Base-by-base conservation (phyloP, 2,888 invertebrate species). In the Macrosoma leucophasiata region DNA sequence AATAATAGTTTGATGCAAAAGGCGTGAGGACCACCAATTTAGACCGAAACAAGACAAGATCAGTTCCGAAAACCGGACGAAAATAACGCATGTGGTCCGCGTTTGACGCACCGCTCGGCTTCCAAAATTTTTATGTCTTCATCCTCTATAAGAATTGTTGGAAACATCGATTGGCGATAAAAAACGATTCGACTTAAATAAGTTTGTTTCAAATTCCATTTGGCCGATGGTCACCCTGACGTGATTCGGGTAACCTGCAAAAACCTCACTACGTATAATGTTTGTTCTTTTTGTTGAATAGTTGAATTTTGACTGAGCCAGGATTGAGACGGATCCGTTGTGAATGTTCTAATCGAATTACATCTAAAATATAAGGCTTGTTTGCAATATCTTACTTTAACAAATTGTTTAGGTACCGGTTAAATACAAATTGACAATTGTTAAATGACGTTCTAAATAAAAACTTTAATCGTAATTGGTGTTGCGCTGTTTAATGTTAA, bases 1-100 rank as follows among this genome's bases (percentile, higher is more conserved):
- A 76, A 81, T 81, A 76, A 81, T 78, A 76, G 82, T 70, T 62
- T 62, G 59, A 61, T 56, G 58, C 67, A 56, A 62, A 69, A 81
- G 81, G 82, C 81, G 81, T 76, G 71, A 72, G 70, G 76, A 62
- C 75, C 75, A 69, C 78, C 78, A 77, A 81, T 79, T 81, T 81
- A 61, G 72, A 56, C 56, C 59, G 51, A 66, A 68, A 57, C 61
- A 66, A 59, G 58, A 56, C 50, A 58, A 41, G 52, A 62, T 52
- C 57, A 62, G 58, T 63, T 62, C 65, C 62, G 59, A 62, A 60
- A 68, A 70, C 53, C 58, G 53, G 62, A 64, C 63, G 58, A 62
- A 68, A 64, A 75, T 77, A 71, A 70, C 70, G 71, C 63, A 77
- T 78, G 82, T 75, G 81, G 81, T 74, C 75, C 52, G 40, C 65